A percentile compares a stretch with the other conserved stretches of the same genome.
Conservation (phyloP, 1,140 invertebrate genomes). For the Brachionus manjavacas region DNA sequence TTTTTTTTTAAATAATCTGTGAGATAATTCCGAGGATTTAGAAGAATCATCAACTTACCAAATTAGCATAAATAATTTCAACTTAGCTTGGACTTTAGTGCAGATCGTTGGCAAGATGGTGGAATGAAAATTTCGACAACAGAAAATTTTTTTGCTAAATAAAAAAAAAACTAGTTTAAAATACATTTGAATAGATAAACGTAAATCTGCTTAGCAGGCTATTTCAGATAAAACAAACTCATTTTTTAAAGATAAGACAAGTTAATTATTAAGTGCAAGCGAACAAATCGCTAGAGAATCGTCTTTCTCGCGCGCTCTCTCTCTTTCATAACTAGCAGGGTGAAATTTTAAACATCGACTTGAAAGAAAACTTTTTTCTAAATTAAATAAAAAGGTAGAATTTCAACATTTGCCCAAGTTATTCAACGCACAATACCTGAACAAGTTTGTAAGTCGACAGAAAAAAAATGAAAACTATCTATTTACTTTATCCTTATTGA, state of each 20-base stretch:
- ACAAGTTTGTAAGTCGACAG: background rate
- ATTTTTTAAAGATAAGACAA: background rate
- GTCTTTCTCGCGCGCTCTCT: background rate
- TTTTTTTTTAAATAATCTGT: background rate
- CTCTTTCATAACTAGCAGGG: background rate
- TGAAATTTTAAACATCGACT: background rate
- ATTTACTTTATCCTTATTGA: background rate
- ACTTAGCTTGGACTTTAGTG: background rate
- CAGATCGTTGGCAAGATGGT: background rate
- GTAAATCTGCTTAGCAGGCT: background rate
- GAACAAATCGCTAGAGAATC: background rate
- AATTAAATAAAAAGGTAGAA: constrained; percentile 9
- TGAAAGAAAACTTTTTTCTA: background rate
- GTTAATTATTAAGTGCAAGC: background rate
- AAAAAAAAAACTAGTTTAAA: background rate
- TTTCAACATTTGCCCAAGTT: background rate
- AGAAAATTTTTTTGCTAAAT: background rate
- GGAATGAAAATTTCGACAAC: background rate
- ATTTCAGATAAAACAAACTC: background rate
- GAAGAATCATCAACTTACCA: background rate
- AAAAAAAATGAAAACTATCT: background rate
- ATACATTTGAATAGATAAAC: background rate
- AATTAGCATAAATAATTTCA: background rate
- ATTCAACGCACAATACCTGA: background rate
- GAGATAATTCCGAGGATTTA: background rate